phyloP scores from a whole-genome alignment of 2,113 vertebrate genomes.

The Pipra filicauda region DNA sequence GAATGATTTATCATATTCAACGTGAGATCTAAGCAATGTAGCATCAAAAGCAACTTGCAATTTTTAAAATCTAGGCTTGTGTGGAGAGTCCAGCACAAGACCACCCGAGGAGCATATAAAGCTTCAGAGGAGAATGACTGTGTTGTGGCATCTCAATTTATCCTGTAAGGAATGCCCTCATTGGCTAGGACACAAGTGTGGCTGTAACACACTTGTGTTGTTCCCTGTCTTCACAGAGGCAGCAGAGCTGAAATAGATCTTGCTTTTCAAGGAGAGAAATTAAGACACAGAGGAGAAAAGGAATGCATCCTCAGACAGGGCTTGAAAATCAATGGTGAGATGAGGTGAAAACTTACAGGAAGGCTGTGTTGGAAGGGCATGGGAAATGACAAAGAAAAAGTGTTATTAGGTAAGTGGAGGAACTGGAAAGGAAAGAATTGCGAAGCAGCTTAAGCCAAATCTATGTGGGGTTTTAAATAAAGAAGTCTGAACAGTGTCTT shows the following conservation, averaged over 20 bases:
- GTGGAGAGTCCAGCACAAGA: background rate
- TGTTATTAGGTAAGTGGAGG: background rate
- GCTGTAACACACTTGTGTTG: background rate
- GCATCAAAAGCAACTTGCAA: background rate
- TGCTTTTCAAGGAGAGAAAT: conserved; percentile 48
- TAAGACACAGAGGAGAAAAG: conserved; percentile 46
- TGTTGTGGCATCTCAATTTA: conserved; percentile 12
- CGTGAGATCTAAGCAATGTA: background rate
- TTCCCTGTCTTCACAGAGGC: conserved; percentile 6
- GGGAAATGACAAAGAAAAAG: conserved; percentile 45
- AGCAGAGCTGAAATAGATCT: conserved; percentile 36
- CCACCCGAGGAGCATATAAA: background rate
- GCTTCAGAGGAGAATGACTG: background rate
- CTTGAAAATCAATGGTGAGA: conserved; percentile 57
- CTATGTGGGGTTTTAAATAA: conserved; percentile 27
- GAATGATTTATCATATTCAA: background rate
- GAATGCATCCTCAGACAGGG: conserved; percentile 6
- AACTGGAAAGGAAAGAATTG: conserved; percentile 2
- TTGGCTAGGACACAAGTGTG: background rate
- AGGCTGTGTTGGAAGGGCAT: conserved; percentile 4
- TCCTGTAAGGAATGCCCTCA: background rate
- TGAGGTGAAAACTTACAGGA: conserved; percentile 47
- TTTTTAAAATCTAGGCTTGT: background rate
- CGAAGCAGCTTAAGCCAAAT: conserved; percentile 24
- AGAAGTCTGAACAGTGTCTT: conserved; percentile 14